Evolutionary conservation across 2,797 vertebrate species (phyloP).

Genomic region (Neosilurus hyrtlii): DNA sequence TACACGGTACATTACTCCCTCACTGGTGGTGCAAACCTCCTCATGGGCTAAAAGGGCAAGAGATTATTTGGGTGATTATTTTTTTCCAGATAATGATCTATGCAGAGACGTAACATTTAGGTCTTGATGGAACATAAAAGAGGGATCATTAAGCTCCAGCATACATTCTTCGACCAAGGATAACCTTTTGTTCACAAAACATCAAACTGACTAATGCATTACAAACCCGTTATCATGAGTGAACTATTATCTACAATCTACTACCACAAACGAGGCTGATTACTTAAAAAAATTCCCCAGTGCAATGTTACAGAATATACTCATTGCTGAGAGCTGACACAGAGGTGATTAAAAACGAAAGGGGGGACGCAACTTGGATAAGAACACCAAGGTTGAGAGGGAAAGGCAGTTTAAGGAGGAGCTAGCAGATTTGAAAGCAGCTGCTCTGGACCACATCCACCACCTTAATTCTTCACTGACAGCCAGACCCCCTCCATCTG

Average conservation of each 20-base stretch:
- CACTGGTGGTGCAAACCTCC: constrained; percentile 90
- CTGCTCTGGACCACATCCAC: constrained; percentile 54
- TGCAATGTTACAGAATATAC: not conserved
- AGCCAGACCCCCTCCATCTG: constrained; percentile 50
- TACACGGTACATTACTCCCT: constrained; percentile 91
- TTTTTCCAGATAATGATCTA: constrained; percentile 1
- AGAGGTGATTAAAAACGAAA: constrained; percentile 53
- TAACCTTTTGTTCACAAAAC: not conserved
- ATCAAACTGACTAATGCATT: not conserved
- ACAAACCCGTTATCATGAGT: constrained; percentile 2
- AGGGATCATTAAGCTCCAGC: not conserved
- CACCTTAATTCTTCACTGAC: constrained; percentile 42
- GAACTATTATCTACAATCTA: constrained; percentile 1
- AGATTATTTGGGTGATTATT: constrained; percentile 10
- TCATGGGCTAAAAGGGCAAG: constrained; percentile 80
- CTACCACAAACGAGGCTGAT: constrained; percentile 7
- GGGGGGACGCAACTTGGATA: constrained; percentile 39
- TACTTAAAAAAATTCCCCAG: constrained; percentile 17
- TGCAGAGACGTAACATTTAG: constrained; percentile 3
- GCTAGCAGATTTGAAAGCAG: constrained; percentile 38
- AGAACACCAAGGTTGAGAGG: constrained; percentile 49
- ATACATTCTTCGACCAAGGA: not conserved
- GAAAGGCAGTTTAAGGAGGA: constrained; percentile 43
- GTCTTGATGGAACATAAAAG: not conserved
- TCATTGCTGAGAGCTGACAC: constrained; percentile 21